These are phyloP conservation scores for Manacus vitellinus DNA, from an alignment of 2,113 vertebrate genomes.

Conservation along the genomic window DNA sequence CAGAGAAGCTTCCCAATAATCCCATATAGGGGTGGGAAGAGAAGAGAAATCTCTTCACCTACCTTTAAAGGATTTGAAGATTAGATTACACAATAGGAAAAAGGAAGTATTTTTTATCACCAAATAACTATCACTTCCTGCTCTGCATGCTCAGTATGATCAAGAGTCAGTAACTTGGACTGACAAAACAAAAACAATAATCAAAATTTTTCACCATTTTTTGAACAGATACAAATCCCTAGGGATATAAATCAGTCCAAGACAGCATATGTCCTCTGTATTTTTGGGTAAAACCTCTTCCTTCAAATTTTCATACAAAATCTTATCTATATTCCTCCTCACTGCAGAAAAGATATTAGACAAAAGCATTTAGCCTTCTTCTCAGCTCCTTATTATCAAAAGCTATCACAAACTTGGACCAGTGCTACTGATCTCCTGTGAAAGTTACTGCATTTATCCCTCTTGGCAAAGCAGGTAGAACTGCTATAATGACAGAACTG, in stretches of 20 bases:
- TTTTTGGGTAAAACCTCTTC: not conserved
- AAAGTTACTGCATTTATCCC: not conserved
- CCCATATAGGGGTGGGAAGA: rapidly evolving
- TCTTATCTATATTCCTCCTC: not conserved
- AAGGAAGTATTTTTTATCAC: not conserved
- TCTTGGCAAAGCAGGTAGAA: not conserved
- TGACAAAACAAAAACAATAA: not conserved
- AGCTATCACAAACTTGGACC: not conserved
- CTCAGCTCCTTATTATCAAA: not conserved
- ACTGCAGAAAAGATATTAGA: not conserved
- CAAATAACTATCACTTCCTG: not conserved
- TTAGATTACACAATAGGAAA: not conserved
- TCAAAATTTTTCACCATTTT: not conserved
- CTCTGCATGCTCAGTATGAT: not conserved
- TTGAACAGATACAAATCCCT: not conserved
- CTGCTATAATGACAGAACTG: too few relatives aligned
- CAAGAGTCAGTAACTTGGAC: not conserved
- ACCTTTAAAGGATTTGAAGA: not conserved
- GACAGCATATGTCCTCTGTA: not conserved
- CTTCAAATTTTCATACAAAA: not conserved
- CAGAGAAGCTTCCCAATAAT: not conserved
- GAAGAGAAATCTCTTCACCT: not conserved
- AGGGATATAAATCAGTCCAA: not conserved
- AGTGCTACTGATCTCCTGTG: not conserved
- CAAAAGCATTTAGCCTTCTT: not conserved